These are phyloP conservation scores for Helicoverpa assulta DNA, from an alignment of 2,888 invertebrate genomes.

Conservation along the genomic window DNA sequence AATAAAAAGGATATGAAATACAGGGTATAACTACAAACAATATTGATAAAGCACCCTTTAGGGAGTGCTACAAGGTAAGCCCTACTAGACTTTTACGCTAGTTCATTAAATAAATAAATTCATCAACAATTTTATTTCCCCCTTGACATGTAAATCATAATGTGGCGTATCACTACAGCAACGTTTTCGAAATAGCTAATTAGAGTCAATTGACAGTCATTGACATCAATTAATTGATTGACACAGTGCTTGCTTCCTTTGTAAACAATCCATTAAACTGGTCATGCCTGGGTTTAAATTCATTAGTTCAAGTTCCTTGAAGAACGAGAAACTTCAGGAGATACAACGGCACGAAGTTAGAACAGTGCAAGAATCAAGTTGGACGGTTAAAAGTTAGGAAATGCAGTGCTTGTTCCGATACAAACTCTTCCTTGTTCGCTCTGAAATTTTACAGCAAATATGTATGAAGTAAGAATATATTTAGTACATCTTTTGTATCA, in stretches of 20 bases:
- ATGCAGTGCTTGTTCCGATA: constrained; percentile 3
- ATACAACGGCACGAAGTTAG: constrained; percentile 23
- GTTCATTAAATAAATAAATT: neutral
- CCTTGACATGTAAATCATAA: constrained; percentile 43
- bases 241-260: constrained; percentile 57
- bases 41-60: neutral
- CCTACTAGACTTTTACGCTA: neutral
- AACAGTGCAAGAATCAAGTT: constrained; percentile 21
- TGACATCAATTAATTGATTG: constrained; percentile 74
- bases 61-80: neutral
- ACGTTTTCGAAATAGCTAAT: constrained; percentile 39
- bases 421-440: constrained; percentile 6
- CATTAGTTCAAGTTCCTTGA: constrained; percentile 16
- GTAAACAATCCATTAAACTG: constrained; percentile 56
- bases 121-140: neutral
- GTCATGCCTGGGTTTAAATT: constrained; percentile 13
- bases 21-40: constrained; percentile 1
- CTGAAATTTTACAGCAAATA: constrained; percentile 7
- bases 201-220: constrained; percentile 72
- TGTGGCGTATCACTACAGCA: constrained; percentile 25
- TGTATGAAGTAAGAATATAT: neutral
- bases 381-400: constrained; percentile 36
- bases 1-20: constrained; percentile 17
- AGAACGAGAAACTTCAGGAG: constrained; percentile 18
- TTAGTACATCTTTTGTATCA: neutral